These are phyloP conservation scores for Phenganax subtilis DNA, from an alignment of 92 coral and sea anemone genomes.

Conservation along the genomic window DNA sequence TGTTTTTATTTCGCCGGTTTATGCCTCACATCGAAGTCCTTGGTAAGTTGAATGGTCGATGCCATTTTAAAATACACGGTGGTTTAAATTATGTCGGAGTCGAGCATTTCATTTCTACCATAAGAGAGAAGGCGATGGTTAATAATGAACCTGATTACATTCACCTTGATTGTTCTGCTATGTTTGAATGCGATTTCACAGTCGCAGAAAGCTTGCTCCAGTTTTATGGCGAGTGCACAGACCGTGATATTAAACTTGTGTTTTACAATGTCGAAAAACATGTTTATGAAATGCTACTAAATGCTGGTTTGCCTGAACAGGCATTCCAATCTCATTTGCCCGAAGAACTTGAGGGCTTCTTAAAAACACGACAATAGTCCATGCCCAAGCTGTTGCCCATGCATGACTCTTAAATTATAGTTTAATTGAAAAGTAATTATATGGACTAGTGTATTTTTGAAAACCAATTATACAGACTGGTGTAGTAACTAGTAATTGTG, in stretches of 20 bases:
- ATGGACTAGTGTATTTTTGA: too few species aligned
- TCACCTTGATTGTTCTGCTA: slow-evolving; percentile 15
- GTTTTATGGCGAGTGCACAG: slow-evolving; percentile 20
- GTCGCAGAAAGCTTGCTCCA: slow-evolving; percentile 17
- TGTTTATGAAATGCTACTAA: slow-evolving; percentile 27
- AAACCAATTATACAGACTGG: too few species aligned
- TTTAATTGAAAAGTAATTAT: too few species aligned
- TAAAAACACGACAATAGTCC: background rate
- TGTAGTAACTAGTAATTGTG: too few species aligned
- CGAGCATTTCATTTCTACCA: slow-evolving; percentile 61
- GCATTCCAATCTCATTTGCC: slow-evolving; percentile 16
- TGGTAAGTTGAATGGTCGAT: slow-evolving; percentile 35
- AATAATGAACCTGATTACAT: slow-evolving; percentile 2
- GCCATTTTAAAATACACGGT: slow-evolving; percentile 64
- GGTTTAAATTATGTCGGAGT: slow-evolving; percentile 72
- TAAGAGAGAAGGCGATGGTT: slow-evolving; percentile 32
- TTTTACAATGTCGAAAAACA: slow-evolving; percentile 7
- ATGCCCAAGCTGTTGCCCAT: background rate
- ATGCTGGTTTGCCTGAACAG: slow-evolving; percentile 14
- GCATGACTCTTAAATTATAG: too few species aligned
- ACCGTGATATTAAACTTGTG: background rate
- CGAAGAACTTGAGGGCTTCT: slow-evolving; percentile 19
- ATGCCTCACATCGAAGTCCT: slow-evolving; percentile 59
- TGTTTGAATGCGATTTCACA: slow-evolving; percentile 38
- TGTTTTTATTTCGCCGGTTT: slow-evolving; percentile 70